Evolutionary conservation across 2,888 invertebrate genomes (phyloP).

Genomic region (Microchrysa polita): DNA sequence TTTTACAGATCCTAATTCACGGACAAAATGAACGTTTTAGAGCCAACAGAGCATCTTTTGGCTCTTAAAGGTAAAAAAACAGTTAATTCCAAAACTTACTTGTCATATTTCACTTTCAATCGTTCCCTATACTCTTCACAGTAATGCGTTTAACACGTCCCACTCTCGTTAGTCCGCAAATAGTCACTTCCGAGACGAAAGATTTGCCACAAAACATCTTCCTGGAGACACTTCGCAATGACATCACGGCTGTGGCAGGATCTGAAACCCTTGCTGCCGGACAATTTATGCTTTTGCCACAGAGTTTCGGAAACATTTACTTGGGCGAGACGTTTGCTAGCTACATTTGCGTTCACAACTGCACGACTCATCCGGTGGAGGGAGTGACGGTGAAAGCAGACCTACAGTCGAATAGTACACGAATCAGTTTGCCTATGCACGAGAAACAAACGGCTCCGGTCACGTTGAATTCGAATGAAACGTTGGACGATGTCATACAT

Average conservation of each 20-base stretch:
- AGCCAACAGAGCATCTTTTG: constrained; percentile 60
- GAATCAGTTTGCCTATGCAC: constrained; percentile 81
- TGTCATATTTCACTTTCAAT: neutral
- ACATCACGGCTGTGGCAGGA: constrained; percentile 83
- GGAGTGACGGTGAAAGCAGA: constrained; percentile 75
- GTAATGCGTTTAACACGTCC: constrained; percentile 97
- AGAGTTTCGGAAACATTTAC: constrained; percentile 98
- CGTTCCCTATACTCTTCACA: constrained; percentile 54
- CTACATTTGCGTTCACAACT: constrained; percentile 97
- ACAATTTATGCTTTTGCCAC: constrained; percentile 91
- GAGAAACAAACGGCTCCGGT: constrained; percentile 71
- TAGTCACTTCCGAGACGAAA: constrained; percentile 84
- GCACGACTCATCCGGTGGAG: constrained; percentile 79
- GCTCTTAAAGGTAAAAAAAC: constrained; percentile 64
- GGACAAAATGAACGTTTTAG: constrained; percentile 58
- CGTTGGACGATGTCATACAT: constrained; percentile 93
- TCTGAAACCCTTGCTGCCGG: constrained; percentile 86
- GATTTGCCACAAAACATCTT: constrained; percentile 86
- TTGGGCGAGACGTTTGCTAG: constrained; percentile 98
- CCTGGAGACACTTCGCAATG: constrained; percentile 80
- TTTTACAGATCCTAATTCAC: neutral
- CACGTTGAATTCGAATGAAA: constrained; percentile 78
- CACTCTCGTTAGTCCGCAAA: constrained; percentile 81
- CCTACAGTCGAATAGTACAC: constrained; percentile 90
- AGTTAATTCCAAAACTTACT: neutral